Evolutionary conservation across 2,888 invertebrate species (phyloP), one percentile per base, ranked within the genome.

Genomic region (Ceriagrion tenellum): DNA sequence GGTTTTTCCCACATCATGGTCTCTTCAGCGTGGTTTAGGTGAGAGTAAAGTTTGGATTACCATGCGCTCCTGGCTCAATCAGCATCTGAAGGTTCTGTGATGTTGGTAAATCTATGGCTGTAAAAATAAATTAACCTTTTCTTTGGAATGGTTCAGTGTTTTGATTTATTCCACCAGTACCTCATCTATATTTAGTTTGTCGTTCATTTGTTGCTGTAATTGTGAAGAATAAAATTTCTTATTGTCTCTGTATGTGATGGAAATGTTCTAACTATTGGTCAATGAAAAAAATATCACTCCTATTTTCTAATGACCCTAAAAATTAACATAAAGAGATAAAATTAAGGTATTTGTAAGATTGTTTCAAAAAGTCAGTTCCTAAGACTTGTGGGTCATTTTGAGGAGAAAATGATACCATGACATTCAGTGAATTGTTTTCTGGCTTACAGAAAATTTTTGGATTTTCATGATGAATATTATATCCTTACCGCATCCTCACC

Each of bases 111-210:
- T 18, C 30, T 13, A 26, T 81, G 16, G 13, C 35, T 81, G 35
- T 81, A 35, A 74, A 69, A 81, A 81, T 35, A 81, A 81, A 81
- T 81, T 18, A 81, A n/a, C 81, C 81, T 81, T 81, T 81, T 81
- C 81, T 81, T 0, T 35, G 30, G 30, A 81, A 35, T 81, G 81
- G 81, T 35, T 81, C 35, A 81, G 81, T 81, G 18, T 81, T 81
- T 81, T 81, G 30, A 35, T 35, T 35, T 81, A 35, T 35, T 26
- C 81, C 13, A 12, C n/a, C 12, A 81, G 16, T 81, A 81, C 81
- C 81, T 35, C 16, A 1, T 69, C 10, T 16, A 81, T 2, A 13
- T 18, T 8, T 81, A 35, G 35, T 81, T 81, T 81, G 26, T 81
- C 35, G 18, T 2, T 26, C 81, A 8, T 35, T 26, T 81, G 30